Evolutionary conservation across 2,797 vertebrate species (phyloP).

Genomic region (Typhlichthys eigenmanni): DNA sequence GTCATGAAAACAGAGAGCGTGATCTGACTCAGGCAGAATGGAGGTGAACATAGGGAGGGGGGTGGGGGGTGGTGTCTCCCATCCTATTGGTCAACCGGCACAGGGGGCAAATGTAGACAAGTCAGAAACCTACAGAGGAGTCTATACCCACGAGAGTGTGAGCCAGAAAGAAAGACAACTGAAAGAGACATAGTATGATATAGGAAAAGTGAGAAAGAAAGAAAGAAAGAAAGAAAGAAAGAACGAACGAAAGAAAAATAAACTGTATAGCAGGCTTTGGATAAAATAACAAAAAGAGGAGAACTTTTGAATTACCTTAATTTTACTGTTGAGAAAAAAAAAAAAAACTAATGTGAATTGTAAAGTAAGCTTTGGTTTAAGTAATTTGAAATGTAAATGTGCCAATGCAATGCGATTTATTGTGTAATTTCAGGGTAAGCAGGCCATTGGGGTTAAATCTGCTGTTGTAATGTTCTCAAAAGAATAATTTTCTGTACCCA

Average conservation of each 20-base stretch:
- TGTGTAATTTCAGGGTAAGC: constrained; percentile 64
- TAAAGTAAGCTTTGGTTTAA: too few species aligned
- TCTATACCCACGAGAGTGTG: constrained; percentile 83
- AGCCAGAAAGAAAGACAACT: constrained; percentile 62
- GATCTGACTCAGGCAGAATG: constrained; percentile 95
- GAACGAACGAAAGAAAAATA: constrained; percentile 41
- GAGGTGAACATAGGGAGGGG: constrained; percentile 79
- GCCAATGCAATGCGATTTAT: constrained; percentile 56
- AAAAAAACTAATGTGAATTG: not conserved
- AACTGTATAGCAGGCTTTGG: constrained; percentile 89
- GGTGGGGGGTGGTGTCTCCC: constrained; percentile 38
- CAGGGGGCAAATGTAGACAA: constrained; percentile 98
- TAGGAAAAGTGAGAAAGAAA: constrained; percentile 34
- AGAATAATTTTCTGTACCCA: constrained; percentile 73
- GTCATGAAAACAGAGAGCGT: constrained; percentile 96
- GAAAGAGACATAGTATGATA: constrained; percentile 27
- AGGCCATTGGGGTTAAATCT: constrained; percentile 71
- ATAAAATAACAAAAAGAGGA: constrained; percentile 81
- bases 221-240: constrained; percentile 29
- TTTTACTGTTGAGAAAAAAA: not conserved
- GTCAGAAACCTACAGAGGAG: constrained; percentile 86
- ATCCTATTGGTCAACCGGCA: constrained; percentile 71
- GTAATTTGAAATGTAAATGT: constrained; percentile 70
- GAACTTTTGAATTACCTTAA: not conserved
- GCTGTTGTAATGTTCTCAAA: constrained; percentile 68